phyloP scores from a whole-genome alignment of 1,140 invertebrate species.

The Drosophila setifemur region DNA sequence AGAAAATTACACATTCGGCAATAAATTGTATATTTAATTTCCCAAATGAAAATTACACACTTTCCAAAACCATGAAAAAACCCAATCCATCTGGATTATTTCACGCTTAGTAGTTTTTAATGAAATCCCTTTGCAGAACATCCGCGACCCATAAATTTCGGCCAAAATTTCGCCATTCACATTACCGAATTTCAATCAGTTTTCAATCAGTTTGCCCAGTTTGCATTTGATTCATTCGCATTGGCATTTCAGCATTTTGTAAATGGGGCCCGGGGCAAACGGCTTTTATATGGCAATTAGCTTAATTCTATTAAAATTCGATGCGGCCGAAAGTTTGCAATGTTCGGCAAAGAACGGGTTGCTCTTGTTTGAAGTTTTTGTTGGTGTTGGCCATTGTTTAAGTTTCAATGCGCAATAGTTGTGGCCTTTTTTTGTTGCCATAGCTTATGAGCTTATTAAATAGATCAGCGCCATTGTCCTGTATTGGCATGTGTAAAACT shows the following conservation, averaged over 20 bases:
- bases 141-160: slow-evolving; percentile 13
- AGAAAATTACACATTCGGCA: too few species aligned
- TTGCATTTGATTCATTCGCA: slow-evolving; percentile 30
- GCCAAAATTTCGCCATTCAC: slow-evolving; percentile 23
- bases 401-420: background rate
- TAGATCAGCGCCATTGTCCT: slow-evolving; percentile 19
- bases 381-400: slow-evolving; percentile 1
- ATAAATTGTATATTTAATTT: too few species aligned
- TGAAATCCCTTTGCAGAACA: slow-evolving; percentile 12
- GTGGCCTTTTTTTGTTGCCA: background rate
- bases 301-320: slow-evolving; percentile 71
- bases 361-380: background rate
- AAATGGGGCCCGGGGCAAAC: slow-evolving; percentile 2
- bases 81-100: background rate
- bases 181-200: slow-evolving; percentile 59
- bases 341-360: background rate
- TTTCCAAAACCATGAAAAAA: background rate
- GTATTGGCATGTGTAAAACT: background rate
- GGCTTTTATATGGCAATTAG: slow-evolving; percentile 68
- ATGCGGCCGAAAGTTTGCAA: slow-evolving; percentile 31
- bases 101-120: background rate
- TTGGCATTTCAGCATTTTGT: background rate
- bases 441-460: slow-evolving; percentile 26
- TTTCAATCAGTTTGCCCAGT: slow-evolving; percentile 54
- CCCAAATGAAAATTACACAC: background rate